These are phyloP conservation scores for Drosophila formosana DNA, from an alignment of 2,888 invertebrate species.

Conservation along the genomic window DNA sequence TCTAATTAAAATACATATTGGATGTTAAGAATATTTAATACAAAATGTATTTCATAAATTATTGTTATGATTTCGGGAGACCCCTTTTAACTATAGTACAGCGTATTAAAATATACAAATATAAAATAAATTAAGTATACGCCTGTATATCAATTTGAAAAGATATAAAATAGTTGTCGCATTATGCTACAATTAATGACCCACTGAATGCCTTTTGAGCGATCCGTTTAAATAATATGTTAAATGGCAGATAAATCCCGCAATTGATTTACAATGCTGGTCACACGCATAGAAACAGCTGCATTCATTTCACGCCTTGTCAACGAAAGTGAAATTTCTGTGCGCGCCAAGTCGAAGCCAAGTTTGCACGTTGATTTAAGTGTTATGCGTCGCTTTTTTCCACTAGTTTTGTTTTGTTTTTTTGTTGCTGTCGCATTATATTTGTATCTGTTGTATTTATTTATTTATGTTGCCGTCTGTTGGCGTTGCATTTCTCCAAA, in stretches of 20 bases:
- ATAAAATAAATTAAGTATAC: background rate
- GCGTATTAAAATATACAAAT: too few relatives aligned
- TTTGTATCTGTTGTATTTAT: slow-evolving; percentile 40
- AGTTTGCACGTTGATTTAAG: slow-evolving; percentile 16
- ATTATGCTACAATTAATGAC: background rate
- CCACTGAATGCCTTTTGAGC: background rate
- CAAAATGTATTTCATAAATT: too few relatives aligned
- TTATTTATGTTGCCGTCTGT: slow-evolving; percentile 58
- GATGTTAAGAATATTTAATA: too few relatives aligned
- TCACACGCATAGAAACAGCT: slow-evolving; percentile 13
- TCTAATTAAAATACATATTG: too few relatives aligned
- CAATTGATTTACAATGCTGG: slow-evolving; percentile 24
- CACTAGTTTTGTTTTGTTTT: background rate
- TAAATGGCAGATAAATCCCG: background rate
- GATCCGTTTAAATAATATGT: background rate
- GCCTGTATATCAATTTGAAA: background rate
- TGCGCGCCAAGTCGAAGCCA: slow-evolving; percentile 8
- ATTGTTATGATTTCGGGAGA: too few relatives aligned
- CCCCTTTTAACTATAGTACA: too few relatives aligned
- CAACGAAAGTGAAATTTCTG: slow-evolving; percentile 64
- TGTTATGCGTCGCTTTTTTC: slow-evolving; percentile 36
- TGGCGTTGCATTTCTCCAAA: slow-evolving; percentile 70
- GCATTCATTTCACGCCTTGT: slow-evolving; percentile 44
- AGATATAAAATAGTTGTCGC: too few relatives aligned
- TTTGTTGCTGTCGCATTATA: slow-evolving; percentile 1